Evolutionary conservation across 30 jellyfish, hydroid and myxozoan species (phyloP), one percentile per base, ranked within the genome.

Genomic region (Hydractinia symbiolongicarpus): DNA sequence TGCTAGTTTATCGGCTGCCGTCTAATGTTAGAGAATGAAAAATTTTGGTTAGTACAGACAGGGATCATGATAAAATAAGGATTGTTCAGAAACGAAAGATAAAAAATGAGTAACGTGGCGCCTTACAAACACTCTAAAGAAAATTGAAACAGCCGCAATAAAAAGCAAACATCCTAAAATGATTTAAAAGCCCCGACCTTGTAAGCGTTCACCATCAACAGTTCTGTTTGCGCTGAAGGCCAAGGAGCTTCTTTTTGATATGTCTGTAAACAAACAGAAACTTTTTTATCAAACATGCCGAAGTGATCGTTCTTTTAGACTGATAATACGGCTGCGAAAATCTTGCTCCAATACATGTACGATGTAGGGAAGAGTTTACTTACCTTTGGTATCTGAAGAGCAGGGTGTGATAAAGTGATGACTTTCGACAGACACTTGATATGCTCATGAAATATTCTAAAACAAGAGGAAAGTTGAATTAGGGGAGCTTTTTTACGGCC

Each of bases 161-260:
- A 9, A 62, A 62, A 62, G 73, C 5, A 62, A 62, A 5, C n/a
- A n/a, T n/a, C n/a, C 44, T 30, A 13, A 64, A 7, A 64, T 64
- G 74, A n/a, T n/a, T 6, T 15, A 5, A 51, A 44, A 7, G 40
- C 74, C 4, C 17, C n/a, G 19, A 94, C 99, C 96, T 94, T 94
- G 57, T 94, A 94, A 5, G 99, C 99, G 71, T 94, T 94, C 53
- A 94, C 81, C 99, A 94, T 94, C 11, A 94, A 89, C 50, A 94
- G 83, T 84, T 94, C 99, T 8, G 99, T 94, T 81, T 94, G 99
- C 6, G 99, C 99, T 8, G 99, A 94, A 9, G 99, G 99, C 99
- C 99, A 94, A 4, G 99, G 99, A 14, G 99, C 99, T 76, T 94
- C 99, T 78, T 94, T 94, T 66, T 94, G 99, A 78, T 83, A 84